Base-by-base conservation (phyloP, 2,113 vertebrate genomes). In the Lycocorax pyrrhopterus region DNA sequence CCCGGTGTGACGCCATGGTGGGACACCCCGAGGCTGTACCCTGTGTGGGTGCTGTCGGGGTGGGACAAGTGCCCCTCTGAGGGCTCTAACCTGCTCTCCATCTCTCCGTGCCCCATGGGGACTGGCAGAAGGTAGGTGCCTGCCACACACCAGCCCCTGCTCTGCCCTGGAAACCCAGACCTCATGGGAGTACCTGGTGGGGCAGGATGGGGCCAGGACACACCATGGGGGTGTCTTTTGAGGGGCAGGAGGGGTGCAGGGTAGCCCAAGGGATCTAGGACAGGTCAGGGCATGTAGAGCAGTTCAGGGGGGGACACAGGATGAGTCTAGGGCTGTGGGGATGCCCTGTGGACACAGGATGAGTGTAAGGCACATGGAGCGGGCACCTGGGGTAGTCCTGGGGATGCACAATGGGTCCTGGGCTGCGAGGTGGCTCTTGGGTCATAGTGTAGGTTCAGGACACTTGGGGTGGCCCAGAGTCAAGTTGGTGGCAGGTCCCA, bases 61-160 rank as follows among this genome's bases (percentile, higher is more conserved):
- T 78, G 33, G 72, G 5, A 66, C 30, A 26, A 52, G 13, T 74
- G 32, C 21, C 47, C 39, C 23, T 87, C 0, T 0, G 35, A 59
- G 58, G 60, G 27, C 56, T 94, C 82, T 95, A 73, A 89, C 52
- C 41, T 2, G 3, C 37, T 91, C 59, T 94, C 62, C 85, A 73
- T 97, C 86, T 96, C 90, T 90, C 25, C 1, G 2, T 32, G 58
- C 93, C 30, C 58, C 56, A 1, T 33, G 83, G 96, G 96, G 68
- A 95, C 58, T 37, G n/a, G 32, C 96, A 98, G 98, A 98, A 98
- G 98, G 98, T 98, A 96, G 13, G 95, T 87, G 22, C 26, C 43
- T 2, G 1, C 13, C 25, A 32, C 1, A 1, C 9, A 77, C 10
- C 66, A 63, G 44, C 17, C 44, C 43, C 37, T 81, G 20, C 60